Evolutionary conservation across 2,797 vertebrate genomes (phyloP).

Genomic region (Myotis myotis): DNA sequence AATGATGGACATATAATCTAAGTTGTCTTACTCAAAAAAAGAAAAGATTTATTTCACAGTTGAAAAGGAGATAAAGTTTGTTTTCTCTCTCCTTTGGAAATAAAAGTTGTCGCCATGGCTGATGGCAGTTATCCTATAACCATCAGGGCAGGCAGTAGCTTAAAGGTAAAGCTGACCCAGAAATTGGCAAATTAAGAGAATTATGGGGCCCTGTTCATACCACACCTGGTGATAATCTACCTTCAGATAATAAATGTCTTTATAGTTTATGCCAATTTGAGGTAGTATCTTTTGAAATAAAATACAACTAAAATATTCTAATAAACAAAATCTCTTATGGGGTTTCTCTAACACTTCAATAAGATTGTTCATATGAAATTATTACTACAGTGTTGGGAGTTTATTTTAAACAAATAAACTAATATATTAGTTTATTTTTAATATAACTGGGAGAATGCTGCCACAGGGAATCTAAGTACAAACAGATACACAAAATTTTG

Average conservation of each 20-base stretch:
- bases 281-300: neutral
- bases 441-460: neutral
- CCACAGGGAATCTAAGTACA: neutral
- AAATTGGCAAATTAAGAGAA: neutral
- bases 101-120: neutral
- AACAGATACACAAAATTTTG: neutral
- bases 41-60: neutral
- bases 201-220: neutral
- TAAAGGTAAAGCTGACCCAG: neutral
- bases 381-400: neutral
- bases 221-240: neutral
- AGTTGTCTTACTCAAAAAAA: neutral
- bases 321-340: neutral
- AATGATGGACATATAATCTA: neutral
- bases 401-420: neutral
- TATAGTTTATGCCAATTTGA: neutral
- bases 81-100: neutral
- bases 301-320: neutral
- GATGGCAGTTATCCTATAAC: neutral
- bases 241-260: neutral
- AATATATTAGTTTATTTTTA: constrained; percentile 23
- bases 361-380: neutral
- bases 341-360: neutral
- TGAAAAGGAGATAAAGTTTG: neutral
- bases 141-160: neutral